Conservation (phyloP, 2,888 invertebrate genomes). For the Villa cingulata region DNA sequence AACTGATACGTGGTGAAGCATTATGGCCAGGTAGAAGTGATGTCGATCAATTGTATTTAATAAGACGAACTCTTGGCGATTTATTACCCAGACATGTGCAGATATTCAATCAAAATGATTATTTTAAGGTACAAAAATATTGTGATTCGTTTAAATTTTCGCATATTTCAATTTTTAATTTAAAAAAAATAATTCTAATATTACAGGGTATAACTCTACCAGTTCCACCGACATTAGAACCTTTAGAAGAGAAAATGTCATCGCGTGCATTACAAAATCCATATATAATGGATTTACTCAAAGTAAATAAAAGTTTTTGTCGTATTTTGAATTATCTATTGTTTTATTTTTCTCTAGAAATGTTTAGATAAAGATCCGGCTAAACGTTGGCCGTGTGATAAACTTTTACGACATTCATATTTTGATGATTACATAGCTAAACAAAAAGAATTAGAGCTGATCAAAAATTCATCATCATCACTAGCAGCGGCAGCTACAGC, state of each 20-base stretch:
- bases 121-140: constrained; percentile 43
- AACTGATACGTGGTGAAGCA: constrained; percentile 78
- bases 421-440: constrained; percentile 81
- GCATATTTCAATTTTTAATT: not conserved
- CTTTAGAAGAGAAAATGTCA: constrained; percentile 77
- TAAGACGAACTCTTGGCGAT: constrained; percentile 87
- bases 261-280: constrained; percentile 50
- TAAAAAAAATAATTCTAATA: too few relatives aligned
- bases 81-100: constrained; percentile 87
- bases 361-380: constrained; percentile 92
- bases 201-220: constrained; percentile 77
- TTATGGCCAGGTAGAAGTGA: constrained; percentile 98
- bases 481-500: constrained; percentile 21
- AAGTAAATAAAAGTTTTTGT: constrained; percentile 44
- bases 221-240: constrained; percentile 72
- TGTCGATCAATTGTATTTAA: constrained; percentile 93
- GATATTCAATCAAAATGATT: constrained; percentile 91
- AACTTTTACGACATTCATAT: constrained; percentile 77
- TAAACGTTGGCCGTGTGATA: constrained; percentile 82
- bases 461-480: constrained; percentile 26
- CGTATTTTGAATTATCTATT: not conserved
- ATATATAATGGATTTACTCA: constrained; percentile 68
- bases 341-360: constrained; percentile 46
- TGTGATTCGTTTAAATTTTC: not conserved
- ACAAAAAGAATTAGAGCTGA: constrained; percentile 46